Evolutionary conservation across 1,140 invertebrate genomes (phyloP).

Genomic region (Potamilus streckersoni): DNA sequence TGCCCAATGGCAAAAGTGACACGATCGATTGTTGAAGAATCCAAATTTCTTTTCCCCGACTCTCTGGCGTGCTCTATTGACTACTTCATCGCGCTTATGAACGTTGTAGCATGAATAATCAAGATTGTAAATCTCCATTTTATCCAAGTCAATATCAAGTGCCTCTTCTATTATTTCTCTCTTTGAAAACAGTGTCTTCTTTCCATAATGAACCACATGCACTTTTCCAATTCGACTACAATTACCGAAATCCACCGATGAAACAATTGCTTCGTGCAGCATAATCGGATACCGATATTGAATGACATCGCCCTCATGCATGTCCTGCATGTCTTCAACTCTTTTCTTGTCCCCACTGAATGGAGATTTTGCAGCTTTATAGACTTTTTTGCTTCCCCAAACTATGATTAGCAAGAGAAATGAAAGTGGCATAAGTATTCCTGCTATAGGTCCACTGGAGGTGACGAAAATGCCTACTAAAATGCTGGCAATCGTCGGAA

Average conservation of each 20-base stretch:
- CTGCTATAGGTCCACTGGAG: not conserved
- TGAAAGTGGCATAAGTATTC: not conserved
- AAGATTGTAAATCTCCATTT: not conserved
- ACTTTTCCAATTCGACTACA: not conserved
- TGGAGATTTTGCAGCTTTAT: slow-evolving; percentile 2
- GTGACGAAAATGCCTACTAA: not conserved
- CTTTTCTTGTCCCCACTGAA: slow-evolving; percentile 4
- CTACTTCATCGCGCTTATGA: slow-evolving; percentile 9
- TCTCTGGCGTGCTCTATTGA: slow-evolving; percentile 10
- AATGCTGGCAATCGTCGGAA: not conserved
- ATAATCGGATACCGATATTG: not conserved
- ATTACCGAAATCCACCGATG: not conserved
- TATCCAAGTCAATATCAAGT: slow-evolving; percentile 4
- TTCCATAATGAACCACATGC: slow-evolving; percentile 5
- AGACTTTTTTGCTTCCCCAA: not conserved
- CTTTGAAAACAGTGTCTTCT: slow-evolving; percentile 4
- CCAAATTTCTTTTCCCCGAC: slow-evolving; percentile 24
- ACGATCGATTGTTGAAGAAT: slow-evolving; percentile 14
- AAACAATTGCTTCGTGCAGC: slow-evolving; percentile 4
- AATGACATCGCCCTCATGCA: slow-evolving; percentile 14
- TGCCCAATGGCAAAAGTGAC: slow-evolving; percentile 28
- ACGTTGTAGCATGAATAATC: slow-evolving; percentile 11
- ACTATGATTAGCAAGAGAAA: not conserved
- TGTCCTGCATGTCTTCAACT: not conserved
- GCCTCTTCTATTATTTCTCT: slow-evolving; percentile 5